Evolutionary conservation across 2,888 invertebrate genomes (phyloP), one percentile per base, ranked within the genome.

Genomic region (Plagiodera versicolora): DNA sequence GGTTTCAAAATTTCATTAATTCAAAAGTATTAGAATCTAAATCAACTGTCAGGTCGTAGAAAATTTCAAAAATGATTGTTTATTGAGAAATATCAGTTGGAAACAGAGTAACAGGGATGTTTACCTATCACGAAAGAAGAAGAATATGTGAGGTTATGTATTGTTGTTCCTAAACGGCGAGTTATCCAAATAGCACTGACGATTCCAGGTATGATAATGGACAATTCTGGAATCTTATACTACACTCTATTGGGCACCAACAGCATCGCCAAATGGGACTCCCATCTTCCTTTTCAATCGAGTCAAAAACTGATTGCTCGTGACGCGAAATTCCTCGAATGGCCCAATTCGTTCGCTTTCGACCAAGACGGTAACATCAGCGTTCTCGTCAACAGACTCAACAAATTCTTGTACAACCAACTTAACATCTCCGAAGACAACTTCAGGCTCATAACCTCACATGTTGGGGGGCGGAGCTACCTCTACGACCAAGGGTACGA

Each of bases 141-240:
- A 19, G n/a, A 10, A 11, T 49, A n/a, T 28, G 11, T 17, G 10
- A 56, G 18, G n/a, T n/a, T n/a, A n/a, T n/a, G n/a, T n/a, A n/a
- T n/a, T n/a, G n/a, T n/a, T n/a, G n/a, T n/a, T n/a, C n/a, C n/a
- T n/a, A n/a, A n/a, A n/a, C n/a, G n/a, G n/a, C n/a, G n/a, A n/a
- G n/a, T n/a, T n/a, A n/a, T n/a, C n/a, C n/a, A n/a, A n/a, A n/a
- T n/a, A n/a, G n/a, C n/a, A n/a, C n/a, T n/a, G 30, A 14, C 14
- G 82, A 0, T 89, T 89, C 0, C 88, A 70, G 90, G 90, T 0
- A 89, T 91, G 88, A 84, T 86, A 62, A 89, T 90, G 88, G 89
- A 90, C 68, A 84, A 88, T 14, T 80, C 81, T 16, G 90, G 90
- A 1, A 76, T 85, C 4, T 81, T 91, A 9, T 91, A 89, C 79